Base-by-base conservation (phyloP, 2,888 invertebrate species). In the Aphidius colemani region DNA sequence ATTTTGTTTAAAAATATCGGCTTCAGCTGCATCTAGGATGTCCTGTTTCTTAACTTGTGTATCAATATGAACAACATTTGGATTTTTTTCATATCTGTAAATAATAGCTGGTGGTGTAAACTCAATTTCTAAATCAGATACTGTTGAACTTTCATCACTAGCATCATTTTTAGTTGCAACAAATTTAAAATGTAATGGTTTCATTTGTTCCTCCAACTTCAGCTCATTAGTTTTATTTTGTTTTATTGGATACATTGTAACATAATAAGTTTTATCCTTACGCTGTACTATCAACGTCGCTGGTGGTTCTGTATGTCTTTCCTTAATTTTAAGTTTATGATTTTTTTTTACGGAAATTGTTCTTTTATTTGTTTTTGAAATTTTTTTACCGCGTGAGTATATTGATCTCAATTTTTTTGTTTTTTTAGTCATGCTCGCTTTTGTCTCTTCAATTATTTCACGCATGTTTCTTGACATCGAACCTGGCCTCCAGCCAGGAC, bases 61-160 rank as follows among this genome's bases (percentile, higher is more conserved):
- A 43, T 77, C 77, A 7, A 77, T 72, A 63, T 82, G 82, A 46
- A 82, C 65, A 18, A 82, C 79, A 49, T 81, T 73, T 6, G 82
- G 81, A 62, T 77, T 79, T 62, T 73, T 80, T 13, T 72, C 72
- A 57, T 74, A 70, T 55, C 77, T 76, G 67, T 74, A 76, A 50
- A 79, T 73, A n/a, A 78, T 79, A 4, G 80, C 78, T 7, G 82
- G 82, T 41, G 82, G 81, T 48, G 80, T 78, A 68, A 82, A 82
- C 69, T 83, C 82, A 57, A 83, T 81, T 66, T 83, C 82, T 75
- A 83, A 78, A 61, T 83, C 82, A 5, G 82, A 82, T 7, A 78
- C 82, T 6, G 78, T 76, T 0, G 81, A 79, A 61, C 78, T 78
- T 7, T 75, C 72, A 0, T 66, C 59, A 1, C 80, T 80, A 1